phyloP scores from a whole-genome alignment of 92 coral and sea anemone genomes.

The Blastomussa wellsi region DNA sequence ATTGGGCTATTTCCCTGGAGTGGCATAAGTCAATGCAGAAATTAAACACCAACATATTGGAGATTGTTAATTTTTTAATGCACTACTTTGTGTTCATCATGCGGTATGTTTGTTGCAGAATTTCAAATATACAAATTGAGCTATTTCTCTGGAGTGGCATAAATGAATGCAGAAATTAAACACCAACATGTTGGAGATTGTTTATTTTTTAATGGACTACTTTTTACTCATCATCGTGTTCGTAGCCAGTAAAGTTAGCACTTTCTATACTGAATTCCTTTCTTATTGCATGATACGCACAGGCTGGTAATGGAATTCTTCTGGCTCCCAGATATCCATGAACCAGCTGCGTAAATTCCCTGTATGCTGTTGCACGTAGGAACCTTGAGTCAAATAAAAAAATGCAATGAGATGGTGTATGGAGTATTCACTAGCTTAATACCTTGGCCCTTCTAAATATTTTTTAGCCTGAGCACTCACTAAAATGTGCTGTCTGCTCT shows the following conservation, averaged over 20 bases:
- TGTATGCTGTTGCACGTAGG: slow-evolving; percentile 40
- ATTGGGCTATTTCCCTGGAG: too few relatives aligned
- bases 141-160: neutral
- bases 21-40: too few relatives aligned
- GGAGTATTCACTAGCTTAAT: neutral
- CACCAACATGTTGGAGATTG: neutral
- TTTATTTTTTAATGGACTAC: neutral
- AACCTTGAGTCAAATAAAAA: neutral
- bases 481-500: too few relatives aligned
- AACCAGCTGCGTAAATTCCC: slow-evolving; percentile 43
- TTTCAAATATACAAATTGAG: neutral
- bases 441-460: too few relatives aligned
- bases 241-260: neutral
- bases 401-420: neutral
- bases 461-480: too few relatives aligned
- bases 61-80: too few relatives aligned
- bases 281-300: slow-evolving; percentile 53
- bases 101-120: too few relatives aligned
- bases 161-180: neutral
- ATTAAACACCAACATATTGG: too few relatives aligned
- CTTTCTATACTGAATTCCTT: slow-evolving; percentile 4
- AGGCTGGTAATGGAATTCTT: slow-evolving; percentile 58
- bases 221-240: neutral
- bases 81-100: too few relatives aligned
- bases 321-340: slow-evolving; percentile 33